Percentiles rank a stretch among this genome's conserved stretches.
These are phyloP conservation scores for Vanessa tameamea DNA, from an alignment of 1,140 invertebrate genomes.

Conservation along the genomic window DNA sequence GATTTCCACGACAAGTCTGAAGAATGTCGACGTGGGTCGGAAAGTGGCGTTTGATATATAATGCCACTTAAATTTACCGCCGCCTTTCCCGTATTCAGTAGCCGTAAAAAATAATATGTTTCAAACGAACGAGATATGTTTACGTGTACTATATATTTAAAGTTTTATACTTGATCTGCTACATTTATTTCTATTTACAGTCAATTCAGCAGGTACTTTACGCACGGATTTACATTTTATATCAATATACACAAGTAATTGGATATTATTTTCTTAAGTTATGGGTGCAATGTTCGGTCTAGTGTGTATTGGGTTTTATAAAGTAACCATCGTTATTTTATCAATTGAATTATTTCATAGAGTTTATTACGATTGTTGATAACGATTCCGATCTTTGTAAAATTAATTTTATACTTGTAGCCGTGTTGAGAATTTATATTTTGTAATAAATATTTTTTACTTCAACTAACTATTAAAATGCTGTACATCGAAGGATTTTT, in stretches of 20 bases:
- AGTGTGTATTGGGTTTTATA: constrained; percentile 12
- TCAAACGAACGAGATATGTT: constrained; percentile 54
- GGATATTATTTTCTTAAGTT: constrained; percentile 30
- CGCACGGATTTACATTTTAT: constrained; percentile 53
- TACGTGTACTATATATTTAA: constrained; percentile 55
- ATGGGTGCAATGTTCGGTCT: constrained; percentile 14
- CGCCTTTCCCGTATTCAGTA: constrained; percentile 58
- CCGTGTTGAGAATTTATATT: too few species aligned
- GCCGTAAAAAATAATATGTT: constrained; percentile 51
- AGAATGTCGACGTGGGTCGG: constrained; percentile 31
- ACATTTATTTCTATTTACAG: constrained; percentile 54
- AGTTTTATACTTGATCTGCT: constrained; percentile 55
- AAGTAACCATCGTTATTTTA: background rate
- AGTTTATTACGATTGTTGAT: background rate
- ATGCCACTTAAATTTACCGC: constrained; percentile 50
- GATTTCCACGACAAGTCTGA: background rate
- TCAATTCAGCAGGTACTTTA: constrained; percentile 54
- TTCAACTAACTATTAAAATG: too few species aligned
- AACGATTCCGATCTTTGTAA: too few species aligned
- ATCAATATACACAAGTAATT: constrained; percentile 18
- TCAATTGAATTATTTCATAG: background rate
- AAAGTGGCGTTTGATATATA: constrained; percentile 49
- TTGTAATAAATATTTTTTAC: too few species aligned
- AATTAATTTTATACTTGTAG: too few species aligned
- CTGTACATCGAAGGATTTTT: too few species aligned